Conservation (phyloP, 2,888 invertebrate genomes). For the Chymomyza amoena region DNA sequence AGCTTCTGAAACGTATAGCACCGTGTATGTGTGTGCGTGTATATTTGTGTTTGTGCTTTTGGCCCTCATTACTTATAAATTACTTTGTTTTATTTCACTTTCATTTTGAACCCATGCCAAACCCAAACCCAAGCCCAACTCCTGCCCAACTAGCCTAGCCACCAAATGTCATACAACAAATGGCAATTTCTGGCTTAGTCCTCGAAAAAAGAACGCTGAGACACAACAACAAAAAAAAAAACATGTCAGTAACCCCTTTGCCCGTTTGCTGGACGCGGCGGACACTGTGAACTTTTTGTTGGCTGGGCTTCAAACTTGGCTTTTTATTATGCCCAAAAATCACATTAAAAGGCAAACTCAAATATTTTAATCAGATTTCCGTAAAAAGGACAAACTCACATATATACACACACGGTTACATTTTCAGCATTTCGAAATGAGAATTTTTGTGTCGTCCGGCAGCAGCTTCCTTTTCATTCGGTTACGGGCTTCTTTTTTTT, state of each 20-base stretch:
- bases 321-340: constrained; percentile 76
- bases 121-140: neutral
- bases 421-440: constrained; percentile 39
- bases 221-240: constrained; percentile 5
- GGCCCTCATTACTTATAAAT: constrained; percentile 38
- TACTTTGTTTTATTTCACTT: constrained; percentile 33
- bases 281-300: constrained; percentile 5
- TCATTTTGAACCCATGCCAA: constrained; percentile 13
- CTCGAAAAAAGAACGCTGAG: neutral
- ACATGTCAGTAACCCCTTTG: neutral
- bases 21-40: constrained; percentile 4
- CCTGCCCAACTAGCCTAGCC: constrained; percentile 14
- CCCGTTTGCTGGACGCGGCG: neutral
- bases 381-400: constrained; percentile 62
- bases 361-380: constrained; percentile 78
- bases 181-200: neutral
- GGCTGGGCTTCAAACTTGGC: constrained; percentile 45
- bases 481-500: constrained; percentile 18
- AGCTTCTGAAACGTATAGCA: neutral
- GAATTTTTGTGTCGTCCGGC: constrained; percentile 27
- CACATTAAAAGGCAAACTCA: constrained; percentile 78
- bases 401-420: constrained; percentile 34
- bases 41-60: constrained; percentile 12
- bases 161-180: constrained; percentile 10
- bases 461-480: constrained; percentile 25